Base-by-base conservation (phyloP, 2,113 vertebrate genomes). In the Cololabis saira region DNA sequence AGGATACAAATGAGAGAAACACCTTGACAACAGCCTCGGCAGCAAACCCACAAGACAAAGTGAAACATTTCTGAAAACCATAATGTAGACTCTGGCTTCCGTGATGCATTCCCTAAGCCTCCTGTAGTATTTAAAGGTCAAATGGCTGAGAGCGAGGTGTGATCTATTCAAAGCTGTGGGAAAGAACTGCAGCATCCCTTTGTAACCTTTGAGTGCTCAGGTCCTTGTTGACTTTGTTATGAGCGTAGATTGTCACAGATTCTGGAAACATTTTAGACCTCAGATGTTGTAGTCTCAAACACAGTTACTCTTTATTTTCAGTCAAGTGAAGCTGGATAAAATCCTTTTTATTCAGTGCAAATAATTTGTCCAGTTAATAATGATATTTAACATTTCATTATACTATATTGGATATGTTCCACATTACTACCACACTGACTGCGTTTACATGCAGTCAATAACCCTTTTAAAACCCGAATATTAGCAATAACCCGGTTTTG, bases 1-100 rank as follows among this genome's bases (percentile, higher is more conserved):
- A 45, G 87, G 61, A 81, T 91, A 85, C 55, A 88, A 90, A 91
- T 90, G 67, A 86, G 50, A 69, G 48, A 68, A 45, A 45, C 67
- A n/a, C 76, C 70, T 74, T 58, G 54, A 49, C n/a, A 11, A 61
- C 12, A 60, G 54, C 40, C 53, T 14, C 22, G 5, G 14, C 52
- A 30, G 42, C 57, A 30, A 13, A 18, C 37, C 48, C 64, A 51
- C 58, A 56, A 76, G 67, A 58, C 69, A 47, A 61, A 73, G 44
- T 37, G 24, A 61, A 74, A 68, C 67, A 65, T 71, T 59, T 83
- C 58, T 33, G 64, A 71, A 69, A 42, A 71, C 70, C 53, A 67
- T 47, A 62, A 73, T 71, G 30, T 61, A 22, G 64, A 73, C 71
- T 80, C 70, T 15, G 55, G 73, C 49, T 16, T 53, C 58, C 57